These are phyloP conservation scores for Nemoura dubitans DNA, from an alignment of 2,888 invertebrate genomes.

Conservation along the genomic window DNA sequence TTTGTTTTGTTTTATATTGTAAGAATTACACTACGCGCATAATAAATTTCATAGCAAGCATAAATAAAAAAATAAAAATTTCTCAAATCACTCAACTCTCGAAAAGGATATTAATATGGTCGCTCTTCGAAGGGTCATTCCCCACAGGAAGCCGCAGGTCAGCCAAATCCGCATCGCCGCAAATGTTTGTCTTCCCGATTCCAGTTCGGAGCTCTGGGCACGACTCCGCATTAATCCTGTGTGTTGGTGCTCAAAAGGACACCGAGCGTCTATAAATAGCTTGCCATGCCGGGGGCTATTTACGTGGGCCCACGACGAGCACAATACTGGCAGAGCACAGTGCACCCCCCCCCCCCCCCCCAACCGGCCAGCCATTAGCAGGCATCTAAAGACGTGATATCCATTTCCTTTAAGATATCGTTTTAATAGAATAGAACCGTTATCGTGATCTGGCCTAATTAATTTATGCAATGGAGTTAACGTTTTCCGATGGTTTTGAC, in stretches of 20 bases:
- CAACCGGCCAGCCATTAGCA: neutral
- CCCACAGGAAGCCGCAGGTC: neutral
- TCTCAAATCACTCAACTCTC: too few relatives aligned
- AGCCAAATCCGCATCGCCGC: neutral
- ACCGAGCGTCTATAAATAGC: neutral
- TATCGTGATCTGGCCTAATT: neutral
- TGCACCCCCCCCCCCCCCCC: too few relatives aligned
- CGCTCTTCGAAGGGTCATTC: too few relatives aligned
- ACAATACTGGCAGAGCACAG: neutral
- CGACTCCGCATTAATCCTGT: neutral
- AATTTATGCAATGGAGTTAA: conserved; percentile 8
- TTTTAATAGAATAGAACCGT: neutral
- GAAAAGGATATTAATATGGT: too few relatives aligned
- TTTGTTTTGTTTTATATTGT: too few relatives aligned
- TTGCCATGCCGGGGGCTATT: neutral
- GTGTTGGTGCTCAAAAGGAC: neutral
- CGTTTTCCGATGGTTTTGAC: too few relatives aligned
- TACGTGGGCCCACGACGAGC: neutral
- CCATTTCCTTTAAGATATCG: neutral
- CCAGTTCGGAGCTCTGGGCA: too few relatives aligned
- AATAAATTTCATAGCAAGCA: too few relatives aligned
- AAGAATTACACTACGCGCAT: too few relatives aligned
- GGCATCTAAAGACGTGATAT: neutral
- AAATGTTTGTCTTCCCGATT: neutral
- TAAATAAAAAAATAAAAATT: too few relatives aligned